phyloP scores from a whole-genome alignment of 2,113 vertebrate species.

The Ictidomys tridecemlineatus region DNA sequence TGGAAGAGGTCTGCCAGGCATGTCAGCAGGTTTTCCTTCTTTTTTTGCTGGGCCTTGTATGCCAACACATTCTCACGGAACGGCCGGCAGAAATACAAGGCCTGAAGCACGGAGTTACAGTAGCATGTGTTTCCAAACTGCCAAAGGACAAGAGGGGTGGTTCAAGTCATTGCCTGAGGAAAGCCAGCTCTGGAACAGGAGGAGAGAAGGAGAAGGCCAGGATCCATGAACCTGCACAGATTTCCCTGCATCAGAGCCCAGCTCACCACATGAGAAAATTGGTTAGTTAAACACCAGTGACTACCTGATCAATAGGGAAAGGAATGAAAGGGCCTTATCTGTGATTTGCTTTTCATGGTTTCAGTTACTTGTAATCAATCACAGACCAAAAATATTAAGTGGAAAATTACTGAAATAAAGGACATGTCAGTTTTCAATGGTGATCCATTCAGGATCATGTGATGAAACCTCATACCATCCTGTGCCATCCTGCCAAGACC shows the following conservation, averaged over 20 bases:
- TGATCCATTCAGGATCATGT: no score
- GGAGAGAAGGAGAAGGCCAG: no score
- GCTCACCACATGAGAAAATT: accelerated
- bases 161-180: not conserved
- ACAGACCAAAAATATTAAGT: not conserved
- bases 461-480: not conserved
- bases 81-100: constrained; percentile 97
- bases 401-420: not conserved
- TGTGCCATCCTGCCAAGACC: not conserved
- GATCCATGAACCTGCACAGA: not conserved
- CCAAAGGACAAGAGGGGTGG: constrained; percentile 74
- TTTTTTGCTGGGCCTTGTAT: constrained; percentile 98
- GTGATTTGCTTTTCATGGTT: not conserved
- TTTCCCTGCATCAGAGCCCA: accelerated
- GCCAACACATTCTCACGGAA: constrained; percentile 98
- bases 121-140: constrained; percentile 99
- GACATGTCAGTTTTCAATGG: not conserved
- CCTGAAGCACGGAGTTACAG: constrained; percentile 99
- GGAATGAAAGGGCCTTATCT: not conserved
- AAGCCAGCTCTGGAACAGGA: not conserved
- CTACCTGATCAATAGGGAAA: not conserved
- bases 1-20: constrained; percentile 99
- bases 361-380: not conserved
- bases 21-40: constrained; percentile 98
- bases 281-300: not conserved